These are phyloP conservation scores for Sturnus vulgaris DNA, from an alignment of 2,113 vertebrate genomes.

Conservation along the genomic window DNA sequence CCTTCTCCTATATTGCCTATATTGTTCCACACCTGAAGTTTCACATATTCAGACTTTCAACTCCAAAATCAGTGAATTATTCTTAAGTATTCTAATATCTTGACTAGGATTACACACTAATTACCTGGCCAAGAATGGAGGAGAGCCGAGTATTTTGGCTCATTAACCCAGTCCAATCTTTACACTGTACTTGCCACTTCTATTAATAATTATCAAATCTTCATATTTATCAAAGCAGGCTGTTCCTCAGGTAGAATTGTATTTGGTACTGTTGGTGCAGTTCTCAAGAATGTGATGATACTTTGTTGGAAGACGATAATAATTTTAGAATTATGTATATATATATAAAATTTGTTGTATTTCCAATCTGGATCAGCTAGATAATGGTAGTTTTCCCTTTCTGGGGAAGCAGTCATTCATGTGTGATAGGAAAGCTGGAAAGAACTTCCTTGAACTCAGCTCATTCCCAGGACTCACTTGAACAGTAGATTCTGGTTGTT, in stretches of 20 bases:
- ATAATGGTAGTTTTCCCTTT: background rate
- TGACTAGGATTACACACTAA: background rate
- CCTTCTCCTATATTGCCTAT: background rate
- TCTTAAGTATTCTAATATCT: background rate
- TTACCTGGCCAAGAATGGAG: background rate
- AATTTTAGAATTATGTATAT: background rate
- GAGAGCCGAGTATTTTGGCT: background rate
- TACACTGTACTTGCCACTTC: background rate
- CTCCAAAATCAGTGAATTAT: background rate
- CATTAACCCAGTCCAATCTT: background rate
- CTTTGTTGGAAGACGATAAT: background rate
- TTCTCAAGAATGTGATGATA: background rate
- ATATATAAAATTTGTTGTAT: background rate
- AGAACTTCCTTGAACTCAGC: background rate
- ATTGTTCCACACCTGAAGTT: background rate
- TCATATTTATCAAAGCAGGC: background rate
- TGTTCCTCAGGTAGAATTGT: background rate
- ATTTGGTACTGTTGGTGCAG: background rate
- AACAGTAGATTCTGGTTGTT: background rate
- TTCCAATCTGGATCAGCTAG: background rate
- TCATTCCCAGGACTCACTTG: background rate
- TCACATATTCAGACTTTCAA: background rate
- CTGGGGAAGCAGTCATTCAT: background rate
- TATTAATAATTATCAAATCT: background rate
- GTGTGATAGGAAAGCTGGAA: background rate